phyloP scores from a whole-genome alignment of 2,113 vertebrate species.

The Blennius ocellaris region DNA sequence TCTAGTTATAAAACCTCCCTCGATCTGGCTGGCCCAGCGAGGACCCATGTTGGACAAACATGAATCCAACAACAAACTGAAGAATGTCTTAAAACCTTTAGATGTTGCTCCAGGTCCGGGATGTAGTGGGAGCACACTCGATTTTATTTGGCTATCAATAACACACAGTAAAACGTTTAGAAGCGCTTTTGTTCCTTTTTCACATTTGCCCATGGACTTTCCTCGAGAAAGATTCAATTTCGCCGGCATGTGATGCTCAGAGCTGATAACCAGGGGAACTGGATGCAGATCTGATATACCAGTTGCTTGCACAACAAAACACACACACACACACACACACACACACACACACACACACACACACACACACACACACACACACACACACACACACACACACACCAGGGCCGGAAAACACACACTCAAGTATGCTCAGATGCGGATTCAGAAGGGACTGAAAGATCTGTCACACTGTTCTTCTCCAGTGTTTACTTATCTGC shows the following conservation, averaged over 20 bases:
- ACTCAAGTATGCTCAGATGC: conserved; percentile 39
- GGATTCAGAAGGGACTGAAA: conserved; percentile 27
- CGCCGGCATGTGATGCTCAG: conserved; percentile 43
- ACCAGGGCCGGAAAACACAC: conserved; percentile 18
- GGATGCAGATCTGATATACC: conserved; percentile 55
- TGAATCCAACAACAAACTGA: not conserved
- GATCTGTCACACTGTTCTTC: conserved; percentile 53
- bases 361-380: no score
- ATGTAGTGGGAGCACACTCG: not conserved
- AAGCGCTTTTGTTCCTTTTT: conserved; percentile 8
- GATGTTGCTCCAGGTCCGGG: conserved; percentile 2
- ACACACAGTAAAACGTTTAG: not conserved
- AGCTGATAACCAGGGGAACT: conserved; percentile 53
- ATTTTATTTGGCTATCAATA: conserved; percentile 18
- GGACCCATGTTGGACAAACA: not conserved
- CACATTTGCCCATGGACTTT: conserved; percentile 17
- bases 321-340: no score
- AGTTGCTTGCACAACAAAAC: conserved; percentile 51
- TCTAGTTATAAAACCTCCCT: not conserved
- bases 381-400: no score
- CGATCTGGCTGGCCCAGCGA: not conserved
- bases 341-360: no score
- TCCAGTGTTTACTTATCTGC: conserved; percentile 39
- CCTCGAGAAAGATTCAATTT: conserved; percentile 30
- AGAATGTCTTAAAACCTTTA: not conserved